Base-by-base conservation (phyloP, 2,888 invertebrate species). In the Herminia tarsipennalis region DNA sequence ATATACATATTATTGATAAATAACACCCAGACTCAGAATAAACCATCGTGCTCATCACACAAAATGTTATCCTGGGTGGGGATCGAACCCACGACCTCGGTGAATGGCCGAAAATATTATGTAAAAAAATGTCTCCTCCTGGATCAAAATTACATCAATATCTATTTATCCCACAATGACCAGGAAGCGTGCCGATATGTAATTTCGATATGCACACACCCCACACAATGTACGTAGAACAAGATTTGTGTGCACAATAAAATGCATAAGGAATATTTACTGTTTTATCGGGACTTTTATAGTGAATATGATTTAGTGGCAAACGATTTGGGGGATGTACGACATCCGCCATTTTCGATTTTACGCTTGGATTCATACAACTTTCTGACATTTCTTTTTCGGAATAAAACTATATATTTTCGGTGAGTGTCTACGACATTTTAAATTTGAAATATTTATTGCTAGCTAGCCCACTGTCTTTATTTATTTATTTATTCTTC, bases 221-320 rank as follows among this genome's bases (percentile, higher is more conserved):
- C 51, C 65, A 54, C 58, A 62, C 53, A 47, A 52, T 49, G 28
- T 33, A 28, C 6, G 18, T 9, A 22, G 1, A n/a, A n/a, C 17
- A 75, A 80, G 78, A 81, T 80, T 81, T 82, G 78, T 81, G 78
- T 72, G 70, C 67, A 76, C 77, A 83, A 86, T 83, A 86, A 81
- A 85, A 81, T 77, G 79, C 76, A 79, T 73, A 80, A 74, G 74
- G 78, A 81, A 84, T 83, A 86, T 86, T 86, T 88, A 86, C 83
- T 81, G 81, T 84, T 83, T 81, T 85, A 86, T 85, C 78, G 75
- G 65, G 78, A 83, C 80, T 81, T 88, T 89, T 86, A 89, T 88
- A 78, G 86, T 81, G 77, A 79, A 70, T 80, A 73, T 88, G 88
- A 88, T 88, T 86, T 88, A 88, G 78, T 78, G 70, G 66, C 79